Evolutionary conservation across 64 coral and sea anemone species (phyloP), one percentile per base, ranked within the genome.

Genomic region (Platygyra sinensis): DNA sequence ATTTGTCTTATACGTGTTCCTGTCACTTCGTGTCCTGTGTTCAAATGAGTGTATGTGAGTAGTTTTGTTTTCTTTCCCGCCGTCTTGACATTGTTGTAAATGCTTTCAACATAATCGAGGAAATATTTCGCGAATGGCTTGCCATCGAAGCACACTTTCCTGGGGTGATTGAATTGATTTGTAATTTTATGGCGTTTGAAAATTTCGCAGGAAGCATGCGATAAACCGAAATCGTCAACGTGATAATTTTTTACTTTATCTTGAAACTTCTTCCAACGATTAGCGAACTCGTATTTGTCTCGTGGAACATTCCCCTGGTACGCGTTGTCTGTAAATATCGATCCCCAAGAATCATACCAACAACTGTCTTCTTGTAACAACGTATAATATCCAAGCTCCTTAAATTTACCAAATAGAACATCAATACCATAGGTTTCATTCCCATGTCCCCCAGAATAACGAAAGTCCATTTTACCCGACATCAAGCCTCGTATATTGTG

Each of bases 181-280:
- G 96, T 93, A 5, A 49, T 91, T 27, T 87, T 90, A 80, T 91
- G 88, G 50, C 88, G 89, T 77, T 87, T 90, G 33, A 93, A 93
- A 31, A 93, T 88, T 36, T 93, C 87, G 73, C 96, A 98, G 42
- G 90, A 88, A 57, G 77, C 89, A 54, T 83, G 54, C n/a, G 90
- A 90, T 46, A 98, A 78, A 24, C 96, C 96, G 39, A 90, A 88
- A 76, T 98, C 94, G 72, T 98, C 96, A 8, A 98, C 31, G 8
- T 52, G 25, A 27, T 88, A 92, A 22, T 29, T 12, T 20, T 50
- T 52, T n/a, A 93, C 78, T 28, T 54, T 46, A 10, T 93, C 52
- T 27, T 25, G 88, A 83, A 93, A 95, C 14, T n/a, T 62, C 29
- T 87, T 62, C 90, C 87, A 98, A 13, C 77, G 89, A 13, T 83